A percentile compares a stretch with the other conserved stretches of the same genome.
phyloP scores from a whole-genome alignment of 2,888 invertebrate genomes.

The Epiblema foenella region DNA sequence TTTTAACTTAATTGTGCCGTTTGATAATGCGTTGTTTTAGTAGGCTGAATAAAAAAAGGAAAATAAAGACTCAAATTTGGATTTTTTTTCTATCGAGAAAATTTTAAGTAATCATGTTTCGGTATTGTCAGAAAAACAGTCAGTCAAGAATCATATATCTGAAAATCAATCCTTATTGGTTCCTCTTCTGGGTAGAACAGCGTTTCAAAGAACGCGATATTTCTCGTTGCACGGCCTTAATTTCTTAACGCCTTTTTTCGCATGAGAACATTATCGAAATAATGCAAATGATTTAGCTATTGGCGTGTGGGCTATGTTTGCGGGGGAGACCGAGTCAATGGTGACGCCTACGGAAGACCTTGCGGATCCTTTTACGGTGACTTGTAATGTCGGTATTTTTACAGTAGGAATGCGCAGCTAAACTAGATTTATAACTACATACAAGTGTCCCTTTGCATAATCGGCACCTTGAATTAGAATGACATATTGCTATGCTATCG shows the following conservation, averaged over 20 bases:
- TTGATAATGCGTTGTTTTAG: too few species aligned
- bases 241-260: slow-evolving; percentile 27
- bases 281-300: slow-evolving; percentile 41
- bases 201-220: too few species aligned
- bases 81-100: too few species aligned
- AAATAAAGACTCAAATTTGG: too few species aligned
- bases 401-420: slow-evolving; percentile 52
- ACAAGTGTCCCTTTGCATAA: not conserved
- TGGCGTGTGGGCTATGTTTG: slow-evolving; percentile 67
- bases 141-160: too few species aligned
- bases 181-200: too few species aligned
- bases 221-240: too few species aligned
- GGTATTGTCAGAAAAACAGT: too few species aligned
- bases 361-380: slow-evolving; percentile 67
- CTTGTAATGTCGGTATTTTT: slow-evolving; percentile 68
- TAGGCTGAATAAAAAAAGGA: too few species aligned
- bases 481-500: not conserved
- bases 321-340: slow-evolving; percentile 71
- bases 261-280: slow-evolving; percentile 42
- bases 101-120: too few species aligned
- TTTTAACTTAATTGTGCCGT: too few species aligned
- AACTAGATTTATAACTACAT: slow-evolving; percentile 23
- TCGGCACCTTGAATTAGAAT: not conserved
- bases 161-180: too few species aligned
- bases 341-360: slow-evolving; percentile 72